These are phyloP conservation scores for Torymus tubicola DNA, from an alignment of 2,888 invertebrate species.

Conservation along the genomic window DNA sequence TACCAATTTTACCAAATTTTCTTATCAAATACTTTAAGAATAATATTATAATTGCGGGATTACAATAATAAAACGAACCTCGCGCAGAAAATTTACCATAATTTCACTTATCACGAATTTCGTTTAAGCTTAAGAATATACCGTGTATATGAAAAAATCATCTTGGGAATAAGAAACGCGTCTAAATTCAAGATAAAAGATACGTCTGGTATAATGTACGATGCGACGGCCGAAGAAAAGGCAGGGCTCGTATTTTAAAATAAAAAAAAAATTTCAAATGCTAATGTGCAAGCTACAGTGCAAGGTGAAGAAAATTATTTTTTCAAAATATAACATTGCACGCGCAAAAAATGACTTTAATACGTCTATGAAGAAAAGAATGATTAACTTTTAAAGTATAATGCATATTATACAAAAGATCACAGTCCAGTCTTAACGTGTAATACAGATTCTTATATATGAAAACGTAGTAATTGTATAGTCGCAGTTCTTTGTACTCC, in stretches of 20 bases:
- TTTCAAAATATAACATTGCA: too few relatives aligned
- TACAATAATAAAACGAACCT: too few relatives aligned
- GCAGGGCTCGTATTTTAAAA: constrained; percentile 4
- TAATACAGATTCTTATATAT: constrained; percentile 40
- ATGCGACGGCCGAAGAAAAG: neutral
- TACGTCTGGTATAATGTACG: neutral
- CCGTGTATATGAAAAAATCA: neutral
- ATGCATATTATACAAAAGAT: constrained; percentile 10
- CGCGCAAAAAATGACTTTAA: neutral
- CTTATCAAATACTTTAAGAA: too few relatives aligned
- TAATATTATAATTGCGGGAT: too few relatives aligned
- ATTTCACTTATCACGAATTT: too few relatives aligned
- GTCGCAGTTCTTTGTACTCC: constrained; percentile 40
- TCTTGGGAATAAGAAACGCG: neutral
- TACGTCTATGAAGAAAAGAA: neutral
- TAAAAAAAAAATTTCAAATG: constrained; percentile 23
- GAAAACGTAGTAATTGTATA: constrained; percentile 6
- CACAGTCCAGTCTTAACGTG: constrained; percentile 1
- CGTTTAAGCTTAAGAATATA: neutral
- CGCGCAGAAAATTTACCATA: too few relatives aligned
- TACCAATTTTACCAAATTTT: too few relatives aligned
- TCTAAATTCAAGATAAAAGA: constrained; percentile 8
- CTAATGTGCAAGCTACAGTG: neutral
- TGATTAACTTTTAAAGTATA: neutral
- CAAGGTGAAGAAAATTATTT: too few relatives aligned